phyloP scores from a whole-genome alignment of 2,113 vertebrate genomes.

The Progne subis region DNA sequence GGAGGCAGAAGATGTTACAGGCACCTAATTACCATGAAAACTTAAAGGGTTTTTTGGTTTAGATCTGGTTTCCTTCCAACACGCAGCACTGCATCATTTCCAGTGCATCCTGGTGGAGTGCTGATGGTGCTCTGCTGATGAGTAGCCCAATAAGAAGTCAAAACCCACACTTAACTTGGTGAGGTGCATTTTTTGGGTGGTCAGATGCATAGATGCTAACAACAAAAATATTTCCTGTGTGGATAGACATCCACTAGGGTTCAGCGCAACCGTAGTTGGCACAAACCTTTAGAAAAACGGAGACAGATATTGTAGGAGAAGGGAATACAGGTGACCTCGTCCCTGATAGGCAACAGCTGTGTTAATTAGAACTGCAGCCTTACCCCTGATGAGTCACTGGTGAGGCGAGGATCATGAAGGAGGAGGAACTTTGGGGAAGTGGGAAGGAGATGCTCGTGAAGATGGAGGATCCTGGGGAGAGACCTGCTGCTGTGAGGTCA shows the following conservation, averaged over 20 bases:
- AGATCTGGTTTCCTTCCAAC: not conserved
- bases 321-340: not conserved
- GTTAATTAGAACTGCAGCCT: not conserved
- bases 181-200: not conserved
- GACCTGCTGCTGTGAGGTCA: not conserved
- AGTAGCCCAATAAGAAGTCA: not conserved
- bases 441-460: not conserved
- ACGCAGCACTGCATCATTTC: not conserved
- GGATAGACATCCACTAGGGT: not conserved
- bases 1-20: constrained; percentile 12
- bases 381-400: not conserved
- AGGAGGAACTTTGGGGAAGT: not conserved
- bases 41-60: not conserved
- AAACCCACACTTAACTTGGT: not conserved
- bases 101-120: not conserved
- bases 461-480: not conserved
- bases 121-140: not conserved
- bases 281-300: not conserved
- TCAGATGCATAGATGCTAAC: not conserved
- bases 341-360: not conserved
- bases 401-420: not conserved
- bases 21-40: constrained; percentile 2
- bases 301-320: not conserved
- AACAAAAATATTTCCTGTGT: not conserved
- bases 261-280: not conserved